These are phyloP conservation scores for Myathropa florea DNA, from an alignment of 2,888 invertebrate species.

Conservation along the genomic window DNA sequence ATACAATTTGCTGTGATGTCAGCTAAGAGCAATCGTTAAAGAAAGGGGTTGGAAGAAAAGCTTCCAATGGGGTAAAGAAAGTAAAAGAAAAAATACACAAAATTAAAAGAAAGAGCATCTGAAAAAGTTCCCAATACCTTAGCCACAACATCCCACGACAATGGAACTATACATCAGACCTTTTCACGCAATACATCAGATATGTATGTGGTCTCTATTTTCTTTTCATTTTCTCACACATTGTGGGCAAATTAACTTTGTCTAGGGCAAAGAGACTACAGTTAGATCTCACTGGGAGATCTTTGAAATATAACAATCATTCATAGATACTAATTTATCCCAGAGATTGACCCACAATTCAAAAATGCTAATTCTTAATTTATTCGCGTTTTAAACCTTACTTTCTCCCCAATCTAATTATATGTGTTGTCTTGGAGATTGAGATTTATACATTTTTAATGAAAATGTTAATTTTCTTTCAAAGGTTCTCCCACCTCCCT, in stretches of 20 bases:
- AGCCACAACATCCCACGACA: not conserved
- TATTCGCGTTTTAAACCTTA: slow-evolving; percentile 6
- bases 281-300: slow-evolving; percentile 2
- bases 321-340: slow-evolving; percentile 6
- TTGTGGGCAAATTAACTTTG: not conserved
- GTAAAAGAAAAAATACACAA: not conserved
- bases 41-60: no score
- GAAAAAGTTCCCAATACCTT: not conserved
- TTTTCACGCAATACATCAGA: not conserved
- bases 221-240: not conserved
- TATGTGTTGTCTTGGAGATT: not conserved
- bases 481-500: not conserved
- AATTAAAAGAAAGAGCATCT: no score
- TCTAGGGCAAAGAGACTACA: not conserved
- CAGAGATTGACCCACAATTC: slow-evolving; percentile 2
- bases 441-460: not conserved
- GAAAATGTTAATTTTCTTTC: slow-evolving; percentile 3
- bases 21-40: no score
- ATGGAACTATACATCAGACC: not conserved
- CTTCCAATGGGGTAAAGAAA: no score
- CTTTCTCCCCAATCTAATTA: slow-evolving; percentile 5
- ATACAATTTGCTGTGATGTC: no score
- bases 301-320: not conserved
- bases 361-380: slow-evolving; percentile 38
- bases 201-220: not conserved